A percentile compares a stretch with the other conserved stretches of the same genome.
phyloP scores from a whole-genome alignment of 2,113 vertebrate genomes.

The Sylvia atricapilla region DNA sequence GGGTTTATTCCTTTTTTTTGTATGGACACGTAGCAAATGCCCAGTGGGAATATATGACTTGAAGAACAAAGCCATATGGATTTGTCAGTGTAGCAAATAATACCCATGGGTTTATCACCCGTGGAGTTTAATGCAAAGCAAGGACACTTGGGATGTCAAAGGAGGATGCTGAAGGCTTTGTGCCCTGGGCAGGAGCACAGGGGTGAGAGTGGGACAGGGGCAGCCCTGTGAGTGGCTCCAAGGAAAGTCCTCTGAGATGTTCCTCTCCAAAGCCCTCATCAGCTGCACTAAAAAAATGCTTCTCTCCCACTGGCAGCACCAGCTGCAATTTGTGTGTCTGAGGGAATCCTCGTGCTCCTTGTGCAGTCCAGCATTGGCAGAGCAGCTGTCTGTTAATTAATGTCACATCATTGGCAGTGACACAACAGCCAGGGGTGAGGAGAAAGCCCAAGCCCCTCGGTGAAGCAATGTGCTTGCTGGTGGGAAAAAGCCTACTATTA shows the following conservation, averaged over 20 bases:
- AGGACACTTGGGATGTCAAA: neutral
- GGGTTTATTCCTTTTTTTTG: no score
- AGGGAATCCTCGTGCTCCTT: neutral
- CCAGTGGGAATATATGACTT: neutral
- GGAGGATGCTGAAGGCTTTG: neutral
- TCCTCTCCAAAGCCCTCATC: neutral
- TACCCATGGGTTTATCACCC: neutral
- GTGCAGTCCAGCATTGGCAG: accelerated
- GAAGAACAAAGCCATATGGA: neutral
- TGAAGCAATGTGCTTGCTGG: neutral
- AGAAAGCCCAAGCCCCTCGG: accelerated
- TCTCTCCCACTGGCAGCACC: accelerated
- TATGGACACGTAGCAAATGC: neutral
- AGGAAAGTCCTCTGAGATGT: neutral
- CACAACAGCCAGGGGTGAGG: neutral
- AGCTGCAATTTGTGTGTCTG: neutral
- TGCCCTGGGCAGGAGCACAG: neutral
- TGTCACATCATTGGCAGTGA: neutral
- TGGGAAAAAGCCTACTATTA: neutral
- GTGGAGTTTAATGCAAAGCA: neutral
- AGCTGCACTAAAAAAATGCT: neutral
- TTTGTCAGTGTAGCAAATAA: neutral
- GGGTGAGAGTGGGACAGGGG: no score
- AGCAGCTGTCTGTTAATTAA: neutral
- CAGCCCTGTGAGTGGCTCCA: neutral